Base-by-base conservation (phyloP, 2,797 vertebrate species). In the Caiman crocodilus region DNA sequence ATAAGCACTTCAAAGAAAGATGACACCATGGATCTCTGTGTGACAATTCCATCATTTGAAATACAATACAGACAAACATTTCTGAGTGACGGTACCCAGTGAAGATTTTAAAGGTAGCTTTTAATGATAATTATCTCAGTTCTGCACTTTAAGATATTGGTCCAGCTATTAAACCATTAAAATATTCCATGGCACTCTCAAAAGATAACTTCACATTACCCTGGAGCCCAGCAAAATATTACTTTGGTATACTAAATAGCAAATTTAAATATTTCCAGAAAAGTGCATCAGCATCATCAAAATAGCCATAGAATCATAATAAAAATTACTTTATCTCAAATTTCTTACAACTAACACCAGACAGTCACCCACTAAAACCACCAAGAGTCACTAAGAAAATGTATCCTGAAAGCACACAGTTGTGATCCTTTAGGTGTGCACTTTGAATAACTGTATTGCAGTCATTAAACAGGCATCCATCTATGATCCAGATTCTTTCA, bases 321-420 rank as follows among this genome's bases (percentile, higher is more conserved):
- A 56, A 23, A 7, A 84, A 3, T 69, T 25, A 25, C 35, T 50
- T 73, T 73, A 26, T 7, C 35, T 13, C 76, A 4, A 65, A 50
- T 21, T 18, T 4, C 7, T 2, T 23, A 7, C 14, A 25, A 65
- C 56, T 74, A 14, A 0, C 2, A 2, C 4, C 6, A 57, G 64
- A 18, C 56, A 4, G 0, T 2, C 75, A 69, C 14, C 18, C 15
- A 17, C 28, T 28, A 9, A 55, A 26, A 0, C 0, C 56, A 26
- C 18, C 17, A 30, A 4, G 50, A 23, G 3, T 3, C 63, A 57
- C 13, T 56, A 63, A 20, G 82, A 23, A 8, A 1, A 2, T 16
- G 26, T 42, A 9, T 4, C 20, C 14, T 26, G 14, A 50, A 73
- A 50, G 21, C 35, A 50, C 69, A 42, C 23, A 50, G 42, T 50